phyloP scores from a whole-genome alignment of 2,113 vertebrate genomes.

The Hystrix brachyura region DNA sequence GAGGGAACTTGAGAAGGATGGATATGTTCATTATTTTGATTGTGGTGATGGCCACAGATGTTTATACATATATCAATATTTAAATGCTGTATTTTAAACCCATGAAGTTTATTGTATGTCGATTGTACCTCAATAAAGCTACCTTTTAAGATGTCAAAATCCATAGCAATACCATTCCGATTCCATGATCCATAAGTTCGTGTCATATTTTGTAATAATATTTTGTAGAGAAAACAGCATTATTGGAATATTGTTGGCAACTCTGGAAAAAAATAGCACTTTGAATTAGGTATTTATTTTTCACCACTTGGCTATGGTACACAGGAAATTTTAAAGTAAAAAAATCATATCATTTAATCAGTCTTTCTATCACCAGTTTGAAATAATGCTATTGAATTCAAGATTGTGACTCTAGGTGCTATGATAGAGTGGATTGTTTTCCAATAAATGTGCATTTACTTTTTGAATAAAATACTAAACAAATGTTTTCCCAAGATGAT shows the following conservation, averaged over 20 bases:
- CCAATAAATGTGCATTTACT: slow-evolving; percentile 11
- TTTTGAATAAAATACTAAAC: slow-evolving; percentile 60
- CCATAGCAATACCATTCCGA: neutral
- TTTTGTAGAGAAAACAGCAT: slow-evolving; percentile 1
- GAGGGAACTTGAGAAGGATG: neutral
- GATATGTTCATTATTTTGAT: neutral
- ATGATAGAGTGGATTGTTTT: neutral
- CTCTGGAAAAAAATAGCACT: neutral
- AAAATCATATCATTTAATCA: slow-evolving; percentile 12
- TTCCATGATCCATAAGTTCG: neutral
- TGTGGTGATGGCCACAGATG: neutral
- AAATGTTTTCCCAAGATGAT: neutral
- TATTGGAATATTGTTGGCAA: neutral
- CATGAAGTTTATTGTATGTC: neutral
- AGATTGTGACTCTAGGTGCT: neutral
- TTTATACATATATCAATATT: neutral
- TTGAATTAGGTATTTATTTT: slow-evolving; percentile 27
- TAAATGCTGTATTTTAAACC: neutral
- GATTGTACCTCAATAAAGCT: neutral
- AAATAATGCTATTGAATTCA: slow-evolving; percentile 16
- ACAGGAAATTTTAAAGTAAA: slow-evolving; percentile 42
- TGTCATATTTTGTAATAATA: neutral
- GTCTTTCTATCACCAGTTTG: neutral
- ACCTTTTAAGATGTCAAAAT: neutral
- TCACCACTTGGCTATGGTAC: neutral